Conservation (phyloP, 2,797 vertebrate species). For the Graptemys geographica region DNA sequence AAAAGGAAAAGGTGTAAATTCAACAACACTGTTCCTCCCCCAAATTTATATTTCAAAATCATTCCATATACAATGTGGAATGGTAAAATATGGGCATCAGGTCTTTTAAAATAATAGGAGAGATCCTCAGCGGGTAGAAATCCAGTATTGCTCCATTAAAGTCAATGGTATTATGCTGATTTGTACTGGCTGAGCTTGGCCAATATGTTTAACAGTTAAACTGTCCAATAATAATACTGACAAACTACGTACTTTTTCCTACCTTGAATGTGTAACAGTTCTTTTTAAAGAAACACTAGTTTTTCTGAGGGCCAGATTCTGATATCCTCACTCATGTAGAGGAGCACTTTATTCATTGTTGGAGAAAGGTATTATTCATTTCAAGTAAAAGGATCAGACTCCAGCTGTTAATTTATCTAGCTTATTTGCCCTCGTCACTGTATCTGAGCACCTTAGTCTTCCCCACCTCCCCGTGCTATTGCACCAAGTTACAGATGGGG, state of each 20-base stretch:
- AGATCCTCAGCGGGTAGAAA: not conserved
- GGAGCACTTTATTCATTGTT: not conserved
- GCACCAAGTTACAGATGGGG: rapidly evolving
- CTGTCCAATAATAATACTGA: not conserved
- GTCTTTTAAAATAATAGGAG: conserved; percentile 2
- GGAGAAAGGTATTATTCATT: not conserved
- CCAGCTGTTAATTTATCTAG: not conserved
- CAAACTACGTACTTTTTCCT: not conserved
- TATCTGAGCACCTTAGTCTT: not conserved
- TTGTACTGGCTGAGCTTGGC: not conserved
- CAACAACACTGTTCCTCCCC: conserved; percentile 13
- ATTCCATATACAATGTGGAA: conserved; percentile 2
- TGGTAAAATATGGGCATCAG: conserved; percentile 22
- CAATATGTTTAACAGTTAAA: not conserved
- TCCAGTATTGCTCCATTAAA: not conserved
- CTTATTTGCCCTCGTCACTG: rapidly evolving
- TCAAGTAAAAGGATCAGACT: rapidly evolving
- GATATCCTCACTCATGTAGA: not conserved
- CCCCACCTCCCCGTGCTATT: not conserved
- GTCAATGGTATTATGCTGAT: not conserved
- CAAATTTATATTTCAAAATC: conserved; percentile 18
- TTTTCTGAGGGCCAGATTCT: not conserved
- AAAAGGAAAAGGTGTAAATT: conserved; percentile 9
- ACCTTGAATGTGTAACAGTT: not conserved
- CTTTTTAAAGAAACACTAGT: not conserved